Evolutionary conservation across 92 coral and sea anemone species (phyloP).

Genomic region (Bergia puertoricense): DNA sequence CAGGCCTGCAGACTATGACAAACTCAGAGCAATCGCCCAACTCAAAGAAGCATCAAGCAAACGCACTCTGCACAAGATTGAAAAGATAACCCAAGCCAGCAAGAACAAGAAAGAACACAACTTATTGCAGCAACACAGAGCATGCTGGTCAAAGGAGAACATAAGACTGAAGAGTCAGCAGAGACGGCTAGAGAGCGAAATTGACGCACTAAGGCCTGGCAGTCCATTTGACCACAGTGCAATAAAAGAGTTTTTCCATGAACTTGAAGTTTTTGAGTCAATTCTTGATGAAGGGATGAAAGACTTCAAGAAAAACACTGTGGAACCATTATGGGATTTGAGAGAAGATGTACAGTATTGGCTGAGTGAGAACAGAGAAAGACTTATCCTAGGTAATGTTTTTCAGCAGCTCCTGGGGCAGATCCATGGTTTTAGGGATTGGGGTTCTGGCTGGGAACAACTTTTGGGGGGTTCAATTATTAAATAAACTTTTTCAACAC

Average conservation of each 20-base stretch:
- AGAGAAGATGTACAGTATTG: slow-evolving; percentile 94
- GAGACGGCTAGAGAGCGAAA: slow-evolving; percentile 68
- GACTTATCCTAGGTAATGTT: slow-evolving; percentile 70
- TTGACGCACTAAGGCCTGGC: slow-evolving; percentile 78
- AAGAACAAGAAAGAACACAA: slow-evolving; percentile 86
- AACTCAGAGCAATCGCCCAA: slow-evolving; percentile 93
- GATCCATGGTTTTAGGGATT: background rate
- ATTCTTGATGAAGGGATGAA: slow-evolving; percentile 74
- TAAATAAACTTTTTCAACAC: too few relatives aligned
- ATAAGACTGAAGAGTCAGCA: slow-evolving; percentile 80
- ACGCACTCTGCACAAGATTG: slow-evolving; percentile 78
- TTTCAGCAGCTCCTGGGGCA: background rate
- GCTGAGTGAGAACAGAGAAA: slow-evolving; percentile 91
- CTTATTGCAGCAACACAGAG: slow-evolving; percentile 86
- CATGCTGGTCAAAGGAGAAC: slow-evolving; percentile 91
- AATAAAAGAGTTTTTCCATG: slow-evolving; percentile 80
- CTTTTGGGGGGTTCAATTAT: too few relatives aligned
- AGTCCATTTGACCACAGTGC: slow-evolving; percentile 76
- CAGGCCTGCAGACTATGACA: slow-evolving; percentile 85
- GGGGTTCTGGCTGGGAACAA: too few relatives aligned
- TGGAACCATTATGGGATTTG: slow-evolving; percentile 93
- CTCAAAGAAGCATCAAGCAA: slow-evolving; percentile 86
- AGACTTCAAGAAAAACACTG: slow-evolving; percentile 78
- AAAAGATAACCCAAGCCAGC: slow-evolving; percentile 79
- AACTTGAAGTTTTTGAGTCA: slow-evolving; percentile 78